Evolutionary conservation across 2,113 vertebrate species (phyloP).

Genomic region (Rhea pennata): DNA sequence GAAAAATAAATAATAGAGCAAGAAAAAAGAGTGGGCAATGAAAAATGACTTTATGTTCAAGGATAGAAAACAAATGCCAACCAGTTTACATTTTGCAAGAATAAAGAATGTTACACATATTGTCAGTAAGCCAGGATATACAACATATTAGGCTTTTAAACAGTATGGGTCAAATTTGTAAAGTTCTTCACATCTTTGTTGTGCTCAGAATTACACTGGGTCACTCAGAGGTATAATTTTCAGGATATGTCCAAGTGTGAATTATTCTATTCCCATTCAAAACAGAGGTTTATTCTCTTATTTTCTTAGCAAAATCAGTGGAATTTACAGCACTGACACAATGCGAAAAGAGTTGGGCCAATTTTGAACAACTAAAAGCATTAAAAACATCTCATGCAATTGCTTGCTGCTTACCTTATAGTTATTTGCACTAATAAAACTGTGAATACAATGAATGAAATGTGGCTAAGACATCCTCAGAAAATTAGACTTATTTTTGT

Average conservation of each 20-base stretch:
- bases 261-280: background rate
- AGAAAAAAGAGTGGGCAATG: background rate
- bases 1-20: background rate
- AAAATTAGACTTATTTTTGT: background rate
- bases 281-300: background rate
- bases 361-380: background rate
- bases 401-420: background rate
- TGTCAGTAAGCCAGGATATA: background rate
- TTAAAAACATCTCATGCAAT: background rate
- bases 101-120: background rate
- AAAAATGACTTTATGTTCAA: background rate
- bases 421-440: background rate
- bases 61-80: constrained; percentile 6
- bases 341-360: background rate
- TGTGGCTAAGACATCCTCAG: background rate
- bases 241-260: background rate
- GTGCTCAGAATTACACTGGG: background rate
- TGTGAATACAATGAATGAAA: background rate
- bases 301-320: background rate
- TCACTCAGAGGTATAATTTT: background rate
- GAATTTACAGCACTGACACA: background rate
- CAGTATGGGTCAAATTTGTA: background rate
- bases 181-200: background rate
- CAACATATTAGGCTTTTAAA: background rate
- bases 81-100: background rate